Base-by-base conservation (phyloP, 2,888 invertebrate species). In the Eupithecia tripunctaria region DNA sequence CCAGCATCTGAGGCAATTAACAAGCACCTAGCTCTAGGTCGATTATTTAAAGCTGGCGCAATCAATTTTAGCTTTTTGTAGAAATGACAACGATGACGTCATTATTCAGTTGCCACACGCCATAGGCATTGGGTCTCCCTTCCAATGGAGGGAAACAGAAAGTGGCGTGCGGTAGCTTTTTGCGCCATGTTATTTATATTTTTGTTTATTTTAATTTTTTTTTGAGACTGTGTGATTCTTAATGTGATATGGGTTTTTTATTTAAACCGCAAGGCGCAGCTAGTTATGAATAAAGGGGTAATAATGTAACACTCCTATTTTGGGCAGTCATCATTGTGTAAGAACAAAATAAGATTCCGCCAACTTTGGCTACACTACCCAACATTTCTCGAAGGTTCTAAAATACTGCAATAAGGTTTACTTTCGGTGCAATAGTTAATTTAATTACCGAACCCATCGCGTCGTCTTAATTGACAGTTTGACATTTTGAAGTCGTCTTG, bases 1-100 rank as follows among this genome's bases (percentile, higher is more conserved):
- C 56, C 41, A 36, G 25, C 59, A 29, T 64, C 43, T 60, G 25
- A 51, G 38, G 71, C 67, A 68, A 70, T 70, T 73, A 67, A 59
- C 51, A n/a, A 29, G 62, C 29, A 29, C 60, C 27, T 27, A 27
- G n/a, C 21, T 51, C 1, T 21, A 25, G 56, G 25, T 56, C 5
- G 25, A 14, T 56, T 56, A n/a, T 25, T 14, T 56, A 56, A 56
- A 56, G 56, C 56, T 12, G 56, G 56, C 25, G 14, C 25, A 14
- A 56, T 56, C 4, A 14, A 12, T 10, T 21, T 21, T 51, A n/a
- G 7, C 5, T 56, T 56, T 25, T 56, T 21, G 2, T 51, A 21
- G 51, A 25, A 25, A 2, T 4, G 21, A 51, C 21, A 7, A 47
- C 3, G 10, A 21, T 51, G 21, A 51, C 47, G 21, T 21, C 10